phyloP scores from a whole-genome alignment of 37 sponge, comb jelly and placozoan genomes.

The Cladorhizidae sp. region DNA sequence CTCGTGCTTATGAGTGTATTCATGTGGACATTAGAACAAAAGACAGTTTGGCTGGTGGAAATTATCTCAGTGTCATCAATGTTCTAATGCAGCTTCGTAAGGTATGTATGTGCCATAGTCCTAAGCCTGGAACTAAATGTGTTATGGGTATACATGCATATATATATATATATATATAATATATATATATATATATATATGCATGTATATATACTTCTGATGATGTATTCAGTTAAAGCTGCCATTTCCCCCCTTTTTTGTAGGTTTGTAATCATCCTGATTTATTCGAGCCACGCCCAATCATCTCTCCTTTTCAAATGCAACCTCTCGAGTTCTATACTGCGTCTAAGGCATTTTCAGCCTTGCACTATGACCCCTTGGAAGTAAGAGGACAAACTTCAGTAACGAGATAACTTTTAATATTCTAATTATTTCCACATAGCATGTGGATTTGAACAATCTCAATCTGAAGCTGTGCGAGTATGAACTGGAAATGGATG shows the following conservation, averaged over 20 bases:
- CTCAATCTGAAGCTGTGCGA: conserved; percentile 74
- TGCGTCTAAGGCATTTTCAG: conserved; percentile 65
- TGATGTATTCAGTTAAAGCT: not conserved
- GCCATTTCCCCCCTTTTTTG: not conserved
- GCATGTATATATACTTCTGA: not conserved
- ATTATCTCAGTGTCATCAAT: conserved; percentile 97
- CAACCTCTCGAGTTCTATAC: conserved; percentile 69
- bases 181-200: no score
- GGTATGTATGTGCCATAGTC: conserved; percentile 38
- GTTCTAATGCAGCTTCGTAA: conserved; percentile 99
- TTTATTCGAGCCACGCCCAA: conserved; percentile 94
- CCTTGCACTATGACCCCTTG: conserved; percentile 59
- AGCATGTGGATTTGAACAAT: conserved; percentile 67
- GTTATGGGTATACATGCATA: not conserved
- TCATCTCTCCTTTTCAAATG: conserved; percentile 74
- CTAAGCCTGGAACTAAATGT: not conserved
- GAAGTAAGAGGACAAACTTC: no score
- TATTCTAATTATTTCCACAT: not conserved
- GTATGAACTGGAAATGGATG: conserved; percentile 71
- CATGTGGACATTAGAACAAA: no score
- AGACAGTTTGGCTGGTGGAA: conserved; percentile 79
- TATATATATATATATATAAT: not conserved
- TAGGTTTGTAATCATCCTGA: conserved; percentile 99
- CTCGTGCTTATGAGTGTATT: not conserved
- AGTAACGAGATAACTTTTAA: conserved; percentile 3